phyloP scores from a whole-genome alignment of 2,888 invertebrate species.

The Drosophila picticornis region DNA sequence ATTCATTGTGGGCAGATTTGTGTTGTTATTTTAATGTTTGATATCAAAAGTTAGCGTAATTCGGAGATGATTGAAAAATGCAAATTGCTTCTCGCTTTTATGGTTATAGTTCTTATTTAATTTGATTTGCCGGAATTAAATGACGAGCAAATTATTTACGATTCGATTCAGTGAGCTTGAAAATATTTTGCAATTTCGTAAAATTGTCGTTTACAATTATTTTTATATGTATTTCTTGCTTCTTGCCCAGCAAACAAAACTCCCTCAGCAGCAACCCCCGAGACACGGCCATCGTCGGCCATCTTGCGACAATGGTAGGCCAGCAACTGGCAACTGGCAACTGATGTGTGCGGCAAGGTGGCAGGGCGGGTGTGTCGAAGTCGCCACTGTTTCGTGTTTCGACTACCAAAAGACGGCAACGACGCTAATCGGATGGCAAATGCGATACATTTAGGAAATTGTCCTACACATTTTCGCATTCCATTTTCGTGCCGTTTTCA shows the following conservation, averaged over 20 bases:
- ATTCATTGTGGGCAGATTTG: not conserved
- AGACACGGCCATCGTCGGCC: slow-evolving; percentile 48
- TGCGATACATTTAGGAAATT: slow-evolving; percentile 76
- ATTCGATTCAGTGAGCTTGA: slow-evolving; percentile 66
- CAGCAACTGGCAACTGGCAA: slow-evolving; percentile 10
- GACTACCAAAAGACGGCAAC: slow-evolving; percentile 30
- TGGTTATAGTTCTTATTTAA: slow-evolving; percentile 31
- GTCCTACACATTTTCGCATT: slow-evolving; percentile 68
- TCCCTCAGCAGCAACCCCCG: slow-evolving; percentile 31
- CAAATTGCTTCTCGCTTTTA: slow-evolving; percentile 21
- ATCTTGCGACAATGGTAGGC: slow-evolving; percentile 50
- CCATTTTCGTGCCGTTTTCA: slow-evolving; percentile 63
- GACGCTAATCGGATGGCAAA: slow-evolving; percentile 70
- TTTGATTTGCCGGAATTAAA: slow-evolving; percentile 46
- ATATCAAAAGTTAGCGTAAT: not conserved
- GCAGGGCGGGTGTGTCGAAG: slow-evolving; percentile 7
- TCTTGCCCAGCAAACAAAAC: slow-evolving; percentile 55
- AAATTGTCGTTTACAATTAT: slow-evolving; percentile 62
- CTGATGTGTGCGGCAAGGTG: not conserved
- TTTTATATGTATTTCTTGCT: slow-evolving; percentile 38
- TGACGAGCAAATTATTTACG: slow-evolving; percentile 61
- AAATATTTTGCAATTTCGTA: slow-evolving; percentile 70
- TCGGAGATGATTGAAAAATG: not conserved
- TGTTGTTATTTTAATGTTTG: not conserved
- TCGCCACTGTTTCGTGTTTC: slow-evolving; percentile 61